Evolutionary conservation across 37 sponge, comb jelly and placozoan genomes (phyloP).

Genomic region (Hormiphora californensis): DNA sequence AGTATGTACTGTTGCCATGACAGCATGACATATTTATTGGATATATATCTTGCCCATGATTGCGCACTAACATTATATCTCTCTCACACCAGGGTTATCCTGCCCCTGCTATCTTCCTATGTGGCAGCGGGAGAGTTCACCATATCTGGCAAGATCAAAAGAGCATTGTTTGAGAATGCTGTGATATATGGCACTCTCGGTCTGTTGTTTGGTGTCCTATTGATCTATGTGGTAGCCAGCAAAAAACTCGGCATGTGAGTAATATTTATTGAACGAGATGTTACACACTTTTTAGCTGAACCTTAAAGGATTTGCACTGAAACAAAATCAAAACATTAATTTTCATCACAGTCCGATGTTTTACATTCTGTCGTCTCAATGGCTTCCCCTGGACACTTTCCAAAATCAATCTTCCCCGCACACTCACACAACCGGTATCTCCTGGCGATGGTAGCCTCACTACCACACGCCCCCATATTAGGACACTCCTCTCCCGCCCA

Average conservation of each 20-base stretch:
- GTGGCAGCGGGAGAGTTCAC: conserved; percentile 86
- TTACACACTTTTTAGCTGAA: no score
- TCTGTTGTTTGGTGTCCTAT: conserved; percentile 70
- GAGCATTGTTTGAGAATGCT: conserved; percentile 74
- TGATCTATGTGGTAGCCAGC: conserved; percentile 73
- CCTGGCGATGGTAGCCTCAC: background rate
- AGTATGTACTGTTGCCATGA: background rate
- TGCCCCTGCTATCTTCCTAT: conserved; percentile 85
- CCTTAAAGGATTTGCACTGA: no score
- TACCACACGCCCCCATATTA: background rate
- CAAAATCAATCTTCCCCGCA: background rate
- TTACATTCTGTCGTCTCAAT: background rate
- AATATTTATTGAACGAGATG: no score
- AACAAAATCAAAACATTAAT: background rate
- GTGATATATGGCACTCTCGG: conserved; percentile 72
- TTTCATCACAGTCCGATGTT: background rate
- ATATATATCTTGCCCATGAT: background rate
- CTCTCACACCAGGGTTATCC: conserved; percentile 65
- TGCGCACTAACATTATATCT: background rate
- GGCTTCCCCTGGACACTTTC: background rate
- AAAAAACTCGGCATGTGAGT: conserved; percentile 9
- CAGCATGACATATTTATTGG: background rate
- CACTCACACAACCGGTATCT: background rate
- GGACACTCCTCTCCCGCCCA: background rate
- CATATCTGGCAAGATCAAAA: conserved; percentile 71